These are phyloP conservation scores for Steatocranus sp. DNA, from an alignment of 2,797 vertebrate species.

Conservation along the genomic window DNA sequence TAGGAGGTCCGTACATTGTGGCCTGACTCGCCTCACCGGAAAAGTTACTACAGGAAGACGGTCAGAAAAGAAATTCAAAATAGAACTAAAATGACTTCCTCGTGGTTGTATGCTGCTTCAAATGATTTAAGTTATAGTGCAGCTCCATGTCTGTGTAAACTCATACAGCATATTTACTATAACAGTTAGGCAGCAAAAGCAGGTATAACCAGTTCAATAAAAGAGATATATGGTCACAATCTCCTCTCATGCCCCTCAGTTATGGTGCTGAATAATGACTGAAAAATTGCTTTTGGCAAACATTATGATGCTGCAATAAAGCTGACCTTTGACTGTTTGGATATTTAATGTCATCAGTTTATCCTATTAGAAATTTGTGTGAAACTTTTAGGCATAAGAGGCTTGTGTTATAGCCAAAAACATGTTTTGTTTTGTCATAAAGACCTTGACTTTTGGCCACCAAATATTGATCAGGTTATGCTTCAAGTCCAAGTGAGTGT, in stretches of 20 bases:
- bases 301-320: not conserved
- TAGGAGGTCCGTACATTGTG: slow-evolving; percentile 79
- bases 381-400: not conserved
- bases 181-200: not conserved
- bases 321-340: not conserved
- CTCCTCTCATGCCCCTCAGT: not conserved
- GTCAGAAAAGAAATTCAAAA: not conserved
- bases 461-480: not conserved
- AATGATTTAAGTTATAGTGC: not conserved
- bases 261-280: not conserved
- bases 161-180: not conserved
- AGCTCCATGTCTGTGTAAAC: not conserved
- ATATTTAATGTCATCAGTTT: not conserved
- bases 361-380: not conserved
- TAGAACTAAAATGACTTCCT: rapidly evolving
- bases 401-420: not conserved
- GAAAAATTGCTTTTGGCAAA: not conserved
- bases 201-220: not conserved
- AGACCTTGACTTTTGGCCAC: not conserved
- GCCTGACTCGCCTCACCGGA: slow-evolving; percentile 85
- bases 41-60: slow-evolving; percentile 79
- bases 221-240: not conserved
- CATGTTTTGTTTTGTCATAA: not conserved
- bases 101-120: rapidly evolving
- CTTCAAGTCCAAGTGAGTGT: not conserved